Base-by-base conservation (phyloP, 2,113 vertebrate species). In the Corythaeola cristata region DNA sequence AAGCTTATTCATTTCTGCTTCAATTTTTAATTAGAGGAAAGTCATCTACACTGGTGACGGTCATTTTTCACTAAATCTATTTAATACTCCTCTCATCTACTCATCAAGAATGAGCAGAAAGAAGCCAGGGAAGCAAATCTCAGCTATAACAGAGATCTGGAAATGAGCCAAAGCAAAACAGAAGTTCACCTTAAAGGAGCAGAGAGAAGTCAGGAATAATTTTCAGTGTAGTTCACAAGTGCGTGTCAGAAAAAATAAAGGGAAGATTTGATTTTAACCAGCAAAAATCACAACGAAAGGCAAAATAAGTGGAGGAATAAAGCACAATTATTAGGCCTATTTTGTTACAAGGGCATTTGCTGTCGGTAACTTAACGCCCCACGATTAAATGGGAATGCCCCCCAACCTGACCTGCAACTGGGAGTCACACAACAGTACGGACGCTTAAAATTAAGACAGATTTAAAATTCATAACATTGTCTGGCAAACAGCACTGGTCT, bases 21-120 rank as follows among this genome's bases (percentile, higher is more conserved):
- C 88, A 85, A 76, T 85, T 90, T 96, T 96, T 96, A 95, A 96
- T 96, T 93, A 96, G 85, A 91, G 58, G 44, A 76, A 85, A 95
- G 95, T 85, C 90, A 90, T 84, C 72, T 56, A 11, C 7, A 1
- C 8, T 5, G 20, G 64, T 32, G 90, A 89, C 1, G 16, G 90
- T 79, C 93, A 85, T 90, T 96, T 93, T 90, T 93, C 92, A 95
- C 92, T 85, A 37, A 10, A 90, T 59, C 85, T 88, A 32, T 88
- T 95, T 90, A 84, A 96, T 71, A 22, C 47, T 74, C 16, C 73
- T 83, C 68, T 94, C 90, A 84, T 72, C 86, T 89, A 37, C 79
- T 95, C 79, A 59, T 85, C 55, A 47, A 80, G 69, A 81, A 80
- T 44, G 41, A 74, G 68, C 52, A 89, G 88, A 52, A 76, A 88